A percentile compares a stretch with the other conserved stretches of the same genome.
Evolutionary conservation across 1,140 invertebrate species (phyloP).

Genomic region (Drosophila oshimai): DNA sequence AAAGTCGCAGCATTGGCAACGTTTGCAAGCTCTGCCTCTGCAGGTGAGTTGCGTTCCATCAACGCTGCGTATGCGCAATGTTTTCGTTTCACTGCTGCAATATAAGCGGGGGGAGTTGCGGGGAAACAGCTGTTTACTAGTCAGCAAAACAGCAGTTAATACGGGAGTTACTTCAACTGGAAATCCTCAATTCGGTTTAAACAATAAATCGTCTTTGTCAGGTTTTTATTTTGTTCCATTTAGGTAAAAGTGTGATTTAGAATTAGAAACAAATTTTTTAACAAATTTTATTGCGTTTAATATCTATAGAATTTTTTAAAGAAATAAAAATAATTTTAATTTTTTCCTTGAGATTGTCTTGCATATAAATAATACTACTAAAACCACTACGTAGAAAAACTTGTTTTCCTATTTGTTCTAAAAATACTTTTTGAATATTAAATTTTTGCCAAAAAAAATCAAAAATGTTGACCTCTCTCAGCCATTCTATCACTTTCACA

Average conservation of each 20-base stretch:
- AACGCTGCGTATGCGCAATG: constrained; percentile 52
- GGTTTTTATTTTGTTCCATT: no score
- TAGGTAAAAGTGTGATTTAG: no score
- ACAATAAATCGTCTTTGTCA: no score
- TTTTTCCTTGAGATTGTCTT: no score
- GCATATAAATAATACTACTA: no score
- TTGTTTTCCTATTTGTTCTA: neutral
- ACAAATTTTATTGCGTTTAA: no score
- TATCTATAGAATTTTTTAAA: no score
- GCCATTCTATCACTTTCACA: neutral
- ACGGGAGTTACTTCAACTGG: no score
- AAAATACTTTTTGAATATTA: constrained; percentile 2
- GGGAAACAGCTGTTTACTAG: neutral
- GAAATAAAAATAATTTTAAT: no score
- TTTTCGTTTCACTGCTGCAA: constrained; percentile 10
- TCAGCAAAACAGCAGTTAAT: neutral
- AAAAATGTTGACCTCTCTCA: neutral
- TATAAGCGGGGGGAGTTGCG: neutral
- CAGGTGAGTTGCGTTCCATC: constrained; percentile 59
- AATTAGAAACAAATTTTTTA: no score
- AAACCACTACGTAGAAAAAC: neutral
- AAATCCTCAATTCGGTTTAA: no score
- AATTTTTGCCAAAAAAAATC: neutral
- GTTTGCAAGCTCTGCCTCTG: constrained; percentile 76
- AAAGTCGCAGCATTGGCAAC: constrained; percentile 70